Base-by-base conservation (phyloP, 2,888 invertebrate genomes). In the Pachliopta kotzebuea region DNA sequence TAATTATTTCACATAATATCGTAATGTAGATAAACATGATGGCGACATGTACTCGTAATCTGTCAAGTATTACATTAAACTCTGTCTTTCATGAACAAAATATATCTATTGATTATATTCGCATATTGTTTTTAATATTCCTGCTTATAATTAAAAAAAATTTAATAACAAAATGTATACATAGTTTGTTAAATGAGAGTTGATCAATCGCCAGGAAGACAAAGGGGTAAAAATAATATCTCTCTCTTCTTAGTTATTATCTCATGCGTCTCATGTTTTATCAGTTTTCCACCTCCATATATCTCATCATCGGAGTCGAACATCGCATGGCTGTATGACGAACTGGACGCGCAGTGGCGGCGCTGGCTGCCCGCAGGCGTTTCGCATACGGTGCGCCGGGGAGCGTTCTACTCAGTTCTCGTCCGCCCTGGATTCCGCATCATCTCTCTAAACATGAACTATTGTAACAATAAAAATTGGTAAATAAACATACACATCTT, bases 391-490 rank as follows among this genome's bases (percentile, higher is more conserved):
- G 95, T 98, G 1, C 93, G 96, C 2, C 93, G 97, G 56, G 97
- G 97, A 0, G 97, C 97, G 45, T 98, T 97, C 88, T 99, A 98
- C 86, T 97, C 98, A 4, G 97, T 97, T 1, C 93, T 97, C 56
- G 96, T 98, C 9, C 94, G 96, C 49, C 97, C 97, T 0, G 98
- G 98, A 21, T 97, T 98, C 83, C 93, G 98, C 65, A 94, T 98
- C 63, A 95, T 98, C 70, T 98, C 98, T 0, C 92, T 98, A n/a
- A 98, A 98, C 80, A 98, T 97, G 95, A 98, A 98, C 87, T 98
- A 97, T 86, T 98, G 98, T 85, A 98, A 98, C 82, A 97, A 97
- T 78, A 96, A 96, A 80, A 98, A 98, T 88, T 98, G 98, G 98
- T 95, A 83, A 84, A n/a, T 37, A 26, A 4, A 37, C 0, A 37